These are phyloP conservation scores for Brachyhypopomus occidentalis DNA, from an alignment of 2,113 vertebrate species.

Conservation along the genomic window DNA sequence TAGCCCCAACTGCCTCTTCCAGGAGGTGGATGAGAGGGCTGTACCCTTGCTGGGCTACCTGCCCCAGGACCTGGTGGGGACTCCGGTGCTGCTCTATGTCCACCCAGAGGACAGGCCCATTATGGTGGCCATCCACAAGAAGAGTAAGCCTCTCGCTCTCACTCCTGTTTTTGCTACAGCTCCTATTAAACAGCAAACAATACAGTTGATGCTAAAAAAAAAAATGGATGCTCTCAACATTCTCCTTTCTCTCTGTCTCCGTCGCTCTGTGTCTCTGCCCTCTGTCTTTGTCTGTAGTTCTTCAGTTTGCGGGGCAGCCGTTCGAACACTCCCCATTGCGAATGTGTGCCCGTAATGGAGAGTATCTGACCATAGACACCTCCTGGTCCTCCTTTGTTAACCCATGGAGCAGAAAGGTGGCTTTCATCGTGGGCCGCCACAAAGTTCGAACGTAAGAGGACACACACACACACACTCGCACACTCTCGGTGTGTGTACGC, in stretches of 20 bases:
- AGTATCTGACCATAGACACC: constrained; percentile 90
- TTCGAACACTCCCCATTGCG: constrained; percentile 85
- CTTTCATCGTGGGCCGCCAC: constrained; percentile 87
- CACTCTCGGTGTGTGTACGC: background rate
- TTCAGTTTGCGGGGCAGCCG: constrained; percentile 87
- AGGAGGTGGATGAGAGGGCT: constrained; percentile 89
- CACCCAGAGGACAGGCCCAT: constrained; percentile 88
- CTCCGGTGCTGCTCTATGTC: constrained; percentile 81
- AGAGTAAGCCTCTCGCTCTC: constrained; percentile 75
- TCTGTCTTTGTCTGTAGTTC: constrained; percentile 68
- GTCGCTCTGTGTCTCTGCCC: background rate
- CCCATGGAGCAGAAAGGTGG: constrained; percentile 91
- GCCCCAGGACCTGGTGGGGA: constrained; percentile 88
- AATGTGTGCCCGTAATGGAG: constrained; percentile 85
- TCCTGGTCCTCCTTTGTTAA: constrained; percentile 93
- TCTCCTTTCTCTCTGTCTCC: background rate
- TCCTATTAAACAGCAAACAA: too few relatives aligned
- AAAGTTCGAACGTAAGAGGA: constrained; percentile 88
- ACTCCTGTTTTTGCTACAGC: background rate
- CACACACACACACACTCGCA: background rate
- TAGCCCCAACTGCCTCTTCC: constrained; percentile 88
- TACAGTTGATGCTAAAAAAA: too few relatives aligned
- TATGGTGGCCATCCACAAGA: constrained; percentile 90
- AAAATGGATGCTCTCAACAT: background rate
- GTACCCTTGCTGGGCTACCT: constrained; percentile 87